phyloP scores from a whole-genome alignment of 2,888 invertebrate species.

The Homarus gammarus region DNA sequence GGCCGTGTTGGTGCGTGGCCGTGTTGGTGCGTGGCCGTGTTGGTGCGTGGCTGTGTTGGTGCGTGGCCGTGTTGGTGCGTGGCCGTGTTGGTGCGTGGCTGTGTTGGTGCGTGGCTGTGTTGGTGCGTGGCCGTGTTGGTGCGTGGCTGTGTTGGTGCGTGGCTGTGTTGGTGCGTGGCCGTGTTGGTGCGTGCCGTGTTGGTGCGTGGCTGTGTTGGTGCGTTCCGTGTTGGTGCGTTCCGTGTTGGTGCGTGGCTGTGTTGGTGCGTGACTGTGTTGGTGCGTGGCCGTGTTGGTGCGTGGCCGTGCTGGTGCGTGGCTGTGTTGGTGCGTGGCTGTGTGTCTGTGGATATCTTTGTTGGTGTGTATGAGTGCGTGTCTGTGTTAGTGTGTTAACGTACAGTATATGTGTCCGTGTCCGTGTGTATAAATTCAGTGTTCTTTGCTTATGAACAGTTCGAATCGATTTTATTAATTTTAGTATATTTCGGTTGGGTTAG shows the following conservation, averaged over 20 bases:
- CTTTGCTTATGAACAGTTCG: no score
- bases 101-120: background rate
- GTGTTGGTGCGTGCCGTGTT: background rate
- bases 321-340: no score
- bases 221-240: background rate
- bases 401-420: no score
- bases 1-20: background rate
- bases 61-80: background rate
- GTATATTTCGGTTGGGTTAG: no score
- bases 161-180: background rate
- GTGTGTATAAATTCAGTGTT: no score
- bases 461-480: no score
- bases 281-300: background rate
- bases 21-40: background rate
- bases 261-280: background rate
- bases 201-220: slow-evolving; percentile 2
- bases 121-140: no score
- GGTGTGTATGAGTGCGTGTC: no score
- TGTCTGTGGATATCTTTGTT: no score
- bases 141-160: background rate
- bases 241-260: background rate
- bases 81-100: background rate
- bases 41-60: background rate
- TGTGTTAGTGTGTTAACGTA: no score
- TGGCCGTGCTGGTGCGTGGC: background rate